Evolutionary conservation across 2,113 vertebrate species (phyloP), one percentile per base, ranked within the genome.

Genomic region (Damaliscus lunatus): DNA sequence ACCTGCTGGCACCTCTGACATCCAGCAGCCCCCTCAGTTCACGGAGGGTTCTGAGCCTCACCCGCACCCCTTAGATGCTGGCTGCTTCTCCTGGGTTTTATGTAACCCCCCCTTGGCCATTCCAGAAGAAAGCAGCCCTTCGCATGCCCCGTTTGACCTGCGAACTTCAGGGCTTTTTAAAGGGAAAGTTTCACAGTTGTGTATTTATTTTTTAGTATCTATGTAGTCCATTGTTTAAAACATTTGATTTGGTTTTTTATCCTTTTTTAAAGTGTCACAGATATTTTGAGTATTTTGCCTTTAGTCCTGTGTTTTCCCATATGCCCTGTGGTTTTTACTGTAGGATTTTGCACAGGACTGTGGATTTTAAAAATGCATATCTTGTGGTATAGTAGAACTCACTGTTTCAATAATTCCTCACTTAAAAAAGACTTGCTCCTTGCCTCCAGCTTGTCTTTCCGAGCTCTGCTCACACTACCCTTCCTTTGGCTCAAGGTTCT

Each of bases 121-220:
- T 40, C 19, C 55, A 17, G 10, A 33, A 31, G 25, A 40, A 14
- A 11, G 67, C 80, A 64, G 2, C 7, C 15, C 16, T n/a, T 29
- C 6, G 0, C 27, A 60, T 6, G 4, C 1, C 36, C 1, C 3
- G 23, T 55, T 80, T 59, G 29, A 16, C 8, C 50, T 31, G 19
- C 10, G 4, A 64, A 25, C 29, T 43, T 90, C 27, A n/a, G 64
- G 19, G 6, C 15, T 33, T 43, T 86, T 77, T n/a, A 14, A 17
- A 80, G 83, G 67, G 52, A 46, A 27, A 14, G 15, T 64, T 59
- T 23, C 81, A 59, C 27, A 29, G 21, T 14, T 52, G 13, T 17
- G 27, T 31, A 6, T 9, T 67, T n/a, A 21, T 71, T 21, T 71
- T 77, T 27, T 74, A 60, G 14, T 15, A n/a, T 77, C 33, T 64